Evolutionary conservation across 2,888 invertebrate genomes (phyloP), one percentile per base, ranked within the genome.

Genomic region (Apamea monoglypha): DNA sequence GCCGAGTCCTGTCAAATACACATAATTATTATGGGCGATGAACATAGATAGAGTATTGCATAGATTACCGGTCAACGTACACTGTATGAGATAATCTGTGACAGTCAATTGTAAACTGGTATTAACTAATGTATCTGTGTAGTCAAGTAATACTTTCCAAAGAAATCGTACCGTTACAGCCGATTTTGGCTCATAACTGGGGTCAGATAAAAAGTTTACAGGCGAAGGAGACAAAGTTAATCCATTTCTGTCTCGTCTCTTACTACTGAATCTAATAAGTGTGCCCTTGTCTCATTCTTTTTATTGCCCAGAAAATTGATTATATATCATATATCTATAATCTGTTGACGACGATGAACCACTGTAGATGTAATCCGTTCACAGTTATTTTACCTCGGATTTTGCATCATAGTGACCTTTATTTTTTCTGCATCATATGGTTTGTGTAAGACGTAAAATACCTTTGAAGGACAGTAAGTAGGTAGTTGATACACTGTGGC

Each of bases 401-500:
- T 56, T 56, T 10, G 25, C 56, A 3, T 56, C 25, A 56, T 40
- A 40, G 21, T 50, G 50, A 21, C 56, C 12, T 56, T 12, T 25
- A n/a, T 56, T 56, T 56, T 56, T 4, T 4, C 25, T 56, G 25
- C 12, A 56, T 3, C 12, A n/a, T 56, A 56, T 12, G 25, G 25
- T n/a, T 56, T n/a, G n/a, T 56, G 10, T 56, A 3, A 56, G 25
- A 25, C 1, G 1, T 56, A 25, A 25, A 25, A 56, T 25, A 56
- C 56, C 25, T 12, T 10, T 8, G 56, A 56, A n/a, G 56, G 25
- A 10, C 25, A 25, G 25, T 25, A 73, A 32, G 1, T 59, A 21
- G 7, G 36, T 36, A 66, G 66, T 36, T 25, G 40, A 44, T 47
- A 77, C 53, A 29, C 82, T 47, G 79, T 82, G 53, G 25, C 21